phyloP scores from a whole-genome alignment of 1,140 invertebrate species.

The Brachionus rubens region DNA sequence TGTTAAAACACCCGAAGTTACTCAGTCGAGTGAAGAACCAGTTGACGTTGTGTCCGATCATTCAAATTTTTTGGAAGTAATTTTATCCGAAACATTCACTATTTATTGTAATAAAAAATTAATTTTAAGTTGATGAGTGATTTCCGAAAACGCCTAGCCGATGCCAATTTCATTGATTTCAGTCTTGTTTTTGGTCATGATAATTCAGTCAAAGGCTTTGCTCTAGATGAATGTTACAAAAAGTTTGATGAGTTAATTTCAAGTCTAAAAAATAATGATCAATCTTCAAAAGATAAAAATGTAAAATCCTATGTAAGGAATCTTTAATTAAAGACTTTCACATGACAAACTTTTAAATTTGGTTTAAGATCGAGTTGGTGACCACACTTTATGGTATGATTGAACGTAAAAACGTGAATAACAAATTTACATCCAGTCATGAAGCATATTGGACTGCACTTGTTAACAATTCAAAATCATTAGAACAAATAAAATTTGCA shows the following conservation, averaged over 20 bases:
- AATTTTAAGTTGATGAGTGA: background rate
- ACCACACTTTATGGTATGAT: background rate
- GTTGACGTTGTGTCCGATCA: background rate
- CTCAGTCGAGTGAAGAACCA: background rate
- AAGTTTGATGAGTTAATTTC: no score
- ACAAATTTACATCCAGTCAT: constrained; percentile 7
- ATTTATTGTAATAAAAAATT: background rate
- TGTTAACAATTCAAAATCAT: background rate
- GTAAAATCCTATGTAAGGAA: no score
- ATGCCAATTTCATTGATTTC: background rate
- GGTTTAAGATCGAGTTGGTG: background rate
- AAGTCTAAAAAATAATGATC: no score
- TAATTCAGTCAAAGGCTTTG: background rate
- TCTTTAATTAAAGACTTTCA: no score
- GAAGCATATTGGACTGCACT: background rate
- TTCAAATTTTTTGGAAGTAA: no score
- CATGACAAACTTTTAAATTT: background rate
- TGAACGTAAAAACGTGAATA: background rate
- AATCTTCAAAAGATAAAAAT: no score
- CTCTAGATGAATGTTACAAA: background rate
- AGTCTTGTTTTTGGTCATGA: background rate
- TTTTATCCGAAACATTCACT: background rate
- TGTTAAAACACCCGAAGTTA: background rate
- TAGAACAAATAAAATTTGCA: background rate
- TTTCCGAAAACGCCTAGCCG: background rate